A percentile compares a stretch with the other conserved stretches of the same genome.
These are phyloP conservation scores for Euproctis similis DNA, from an alignment of 2,888 invertebrate species.

Conservation along the genomic window DNA sequence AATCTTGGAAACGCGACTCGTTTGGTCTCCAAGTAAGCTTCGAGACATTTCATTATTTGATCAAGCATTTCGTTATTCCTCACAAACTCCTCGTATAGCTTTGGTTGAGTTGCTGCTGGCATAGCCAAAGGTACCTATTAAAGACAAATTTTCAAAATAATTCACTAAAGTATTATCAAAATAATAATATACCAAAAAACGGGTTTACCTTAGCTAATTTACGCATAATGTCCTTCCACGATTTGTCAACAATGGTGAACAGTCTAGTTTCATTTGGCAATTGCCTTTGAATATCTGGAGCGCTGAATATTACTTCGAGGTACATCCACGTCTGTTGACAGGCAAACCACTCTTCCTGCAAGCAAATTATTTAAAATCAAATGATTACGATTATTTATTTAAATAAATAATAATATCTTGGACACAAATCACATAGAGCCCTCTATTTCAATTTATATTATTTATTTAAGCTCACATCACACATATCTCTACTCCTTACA, in stretches of 20 bases:
- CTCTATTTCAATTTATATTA: too few species aligned
- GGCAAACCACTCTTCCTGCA: conserved; percentile 89
- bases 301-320: conserved; percentile 94
- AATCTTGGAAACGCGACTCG: conserved; percentile 91
- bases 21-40: conserved; percentile 92
- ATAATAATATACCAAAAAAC: background rate
- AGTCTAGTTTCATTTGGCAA: conserved; percentile 92
- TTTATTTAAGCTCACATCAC: too few species aligned
- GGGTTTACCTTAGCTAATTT: conserved; percentile 83
- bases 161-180: background rate
- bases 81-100: conserved; percentile 80
- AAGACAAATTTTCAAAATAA: background rate
- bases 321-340: conserved; percentile 97
- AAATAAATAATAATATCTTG: too few species aligned
- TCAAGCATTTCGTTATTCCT: conserved; percentile 87
- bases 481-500: too few species aligned
- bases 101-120: conserved; percentile 84
- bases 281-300: conserved; percentile 95
- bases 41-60: conserved; percentile 91
- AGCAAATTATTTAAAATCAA: too few species aligned
- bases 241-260: conserved; percentile 90
- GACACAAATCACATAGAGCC: too few species aligned
- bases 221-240: conserved; percentile 92
- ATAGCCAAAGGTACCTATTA: conserved; percentile 84
- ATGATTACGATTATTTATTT: too few species aligned